phyloP scores from a whole-genome alignment of 2,888 invertebrate genomes.

The Drosophila demipolita region DNA sequence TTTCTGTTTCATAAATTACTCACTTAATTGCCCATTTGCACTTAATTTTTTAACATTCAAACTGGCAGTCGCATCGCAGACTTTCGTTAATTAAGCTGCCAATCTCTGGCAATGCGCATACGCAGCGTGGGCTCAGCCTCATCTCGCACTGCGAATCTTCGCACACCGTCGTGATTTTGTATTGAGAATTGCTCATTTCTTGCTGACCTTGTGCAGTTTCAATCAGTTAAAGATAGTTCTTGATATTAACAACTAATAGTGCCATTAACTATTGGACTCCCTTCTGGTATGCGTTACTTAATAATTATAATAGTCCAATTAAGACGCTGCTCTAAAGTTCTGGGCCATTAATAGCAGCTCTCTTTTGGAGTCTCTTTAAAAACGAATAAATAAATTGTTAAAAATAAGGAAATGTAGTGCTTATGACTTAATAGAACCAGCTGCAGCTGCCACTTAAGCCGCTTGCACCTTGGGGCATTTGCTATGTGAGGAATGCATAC shows the following conservation, averaged over 20 bases:
- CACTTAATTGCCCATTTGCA: constrained; percentile 78
- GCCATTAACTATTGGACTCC: not conserved
- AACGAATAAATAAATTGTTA: not conserved
- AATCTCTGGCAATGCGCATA: constrained; percentile 58
- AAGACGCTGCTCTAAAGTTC: not conserved
- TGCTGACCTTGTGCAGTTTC: constrained; percentile 48
- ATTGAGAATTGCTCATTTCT: not conserved
- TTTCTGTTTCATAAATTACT: constrained; percentile 73
- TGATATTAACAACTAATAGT: constrained; percentile 21
- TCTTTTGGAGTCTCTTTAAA: not conserved
- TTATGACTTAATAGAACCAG: constrained; percentile 10
- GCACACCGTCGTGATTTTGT: not conserved
- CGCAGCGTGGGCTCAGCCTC: constrained; percentile 65
- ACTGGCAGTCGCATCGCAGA: constrained; percentile 17
- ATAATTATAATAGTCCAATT: not conserved
- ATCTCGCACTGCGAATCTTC: not conserved
- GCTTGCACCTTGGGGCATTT: constrained; percentile 1
- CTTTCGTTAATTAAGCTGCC: constrained; percentile 70
- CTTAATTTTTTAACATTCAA: constrained; percentile 70
- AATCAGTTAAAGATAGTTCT: constrained; percentile 17
- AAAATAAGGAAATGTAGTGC: not conserved
- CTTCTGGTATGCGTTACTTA: not conserved
- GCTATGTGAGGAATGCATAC: constrained; percentile 11
- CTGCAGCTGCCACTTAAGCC: constrained; percentile 3
- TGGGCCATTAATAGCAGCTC: not conserved